phyloP scores from a whole-genome alignment of 2,797 vertebrate genomes.

The Lycodopsis pacificus region DNA sequence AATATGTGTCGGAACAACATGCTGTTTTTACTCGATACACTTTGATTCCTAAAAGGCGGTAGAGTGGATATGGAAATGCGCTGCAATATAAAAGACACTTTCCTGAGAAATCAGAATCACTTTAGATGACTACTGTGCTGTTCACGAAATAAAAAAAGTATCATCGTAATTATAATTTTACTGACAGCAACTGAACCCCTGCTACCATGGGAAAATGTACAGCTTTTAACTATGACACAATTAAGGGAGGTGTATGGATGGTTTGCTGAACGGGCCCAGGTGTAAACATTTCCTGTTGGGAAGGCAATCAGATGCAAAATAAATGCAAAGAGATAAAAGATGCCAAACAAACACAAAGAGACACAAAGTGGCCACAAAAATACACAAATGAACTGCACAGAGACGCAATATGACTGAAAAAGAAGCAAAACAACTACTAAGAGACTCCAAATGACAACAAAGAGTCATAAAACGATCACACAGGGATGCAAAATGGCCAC shows the following conservation, averaged over 20 bases:
- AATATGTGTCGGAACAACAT: conserved; percentile 45
- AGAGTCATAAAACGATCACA: background rate
- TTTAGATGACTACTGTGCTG: background rate
- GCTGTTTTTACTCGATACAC: conserved; percentile 15
- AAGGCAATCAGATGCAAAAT: background rate
- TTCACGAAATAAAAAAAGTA: conserved; percentile 1
- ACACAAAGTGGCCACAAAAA: background rate
- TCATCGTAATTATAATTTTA: background rate
- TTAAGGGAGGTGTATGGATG: background rate
- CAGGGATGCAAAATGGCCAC: background rate
- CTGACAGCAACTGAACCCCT: background rate
- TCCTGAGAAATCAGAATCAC: background rate
- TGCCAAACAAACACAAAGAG: background rate
- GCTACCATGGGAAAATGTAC: background rate
- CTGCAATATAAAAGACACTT: background rate
- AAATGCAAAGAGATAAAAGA: background rate
- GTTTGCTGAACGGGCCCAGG: background rate
- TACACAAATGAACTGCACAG: background rate
- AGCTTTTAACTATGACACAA: conserved; percentile 7
- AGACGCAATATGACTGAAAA: background rate
- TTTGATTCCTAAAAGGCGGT: conserved; percentile 17
- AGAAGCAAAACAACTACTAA: background rate
- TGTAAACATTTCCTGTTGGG: background rate
- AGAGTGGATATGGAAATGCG: conserved; percentile 3
- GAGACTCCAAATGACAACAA: background rate